Conservation (phyloP, 1,140 invertebrate genomes). For the Drosophila truncata region DNA sequence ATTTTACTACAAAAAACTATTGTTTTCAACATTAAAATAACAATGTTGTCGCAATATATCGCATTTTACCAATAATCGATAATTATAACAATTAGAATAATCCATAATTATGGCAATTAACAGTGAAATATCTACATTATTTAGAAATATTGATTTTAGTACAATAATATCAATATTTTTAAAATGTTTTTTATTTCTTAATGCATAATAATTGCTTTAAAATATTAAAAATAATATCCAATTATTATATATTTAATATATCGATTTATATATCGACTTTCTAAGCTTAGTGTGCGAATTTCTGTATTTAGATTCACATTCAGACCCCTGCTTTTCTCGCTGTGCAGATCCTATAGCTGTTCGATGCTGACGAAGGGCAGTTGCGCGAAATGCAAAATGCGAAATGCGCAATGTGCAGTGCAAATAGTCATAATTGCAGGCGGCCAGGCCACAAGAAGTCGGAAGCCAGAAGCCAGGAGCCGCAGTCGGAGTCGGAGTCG, state of each 20-base stretch:
- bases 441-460: constrained; percentile 34
- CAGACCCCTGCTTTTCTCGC: not conserved
- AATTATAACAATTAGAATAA: too few species aligned
- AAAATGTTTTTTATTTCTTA: too few species aligned
- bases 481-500: not conserved
- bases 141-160: too few species aligned
- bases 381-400: constrained; percentile 60
- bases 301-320: not conserved
- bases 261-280: not conserved
- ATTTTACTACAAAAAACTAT: too few species aligned
- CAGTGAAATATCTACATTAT: too few species aligned
- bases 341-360: not conserved
- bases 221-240: too few species aligned
- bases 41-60: too few species aligned
- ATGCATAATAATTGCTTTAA: too few species aligned
- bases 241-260: not conserved
- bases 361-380: constrained; percentile 25
- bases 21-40: too few species aligned
- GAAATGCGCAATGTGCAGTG: constrained; percentile 71
- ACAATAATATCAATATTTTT: too few species aligned
- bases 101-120: too few species aligned
- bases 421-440: constrained; percentile 81
- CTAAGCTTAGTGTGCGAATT: not conserved
- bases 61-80: too few species aligned
- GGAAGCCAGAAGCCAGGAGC: constrained; percentile 7